phyloP scores from a whole-genome alignment of 1,140 invertebrate species.

The Centruroides sculpturatus region DNA sequence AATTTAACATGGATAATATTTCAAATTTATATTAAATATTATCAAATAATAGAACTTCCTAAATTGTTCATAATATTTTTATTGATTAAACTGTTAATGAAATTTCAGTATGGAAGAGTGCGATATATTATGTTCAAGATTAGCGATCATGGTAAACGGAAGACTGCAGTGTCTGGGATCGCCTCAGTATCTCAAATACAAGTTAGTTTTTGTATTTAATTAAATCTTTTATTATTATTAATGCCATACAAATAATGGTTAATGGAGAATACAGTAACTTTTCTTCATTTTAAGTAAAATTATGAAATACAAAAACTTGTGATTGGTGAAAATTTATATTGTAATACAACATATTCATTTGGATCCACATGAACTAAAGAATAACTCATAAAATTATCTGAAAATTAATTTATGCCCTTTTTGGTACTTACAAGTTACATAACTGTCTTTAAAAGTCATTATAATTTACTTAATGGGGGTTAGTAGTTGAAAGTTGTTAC shows the following conservation, averaged over 20 bases:
- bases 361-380: too few relatives aligned
- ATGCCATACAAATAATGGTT: background rate
- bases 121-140: slow-evolving; percentile 21
- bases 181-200: slow-evolving; percentile 33
- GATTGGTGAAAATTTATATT: background rate
- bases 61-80: background rate
- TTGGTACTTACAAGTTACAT: too few relatives aligned
- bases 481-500: too few relatives aligned
- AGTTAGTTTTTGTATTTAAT: slow-evolving; percentile 18
- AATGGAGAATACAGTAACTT: background rate
- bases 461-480: too few relatives aligned
- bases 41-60: background rate
- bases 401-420: too few relatives aligned
- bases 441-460: too few relatives aligned
- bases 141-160: slow-evolving; percentile 33
- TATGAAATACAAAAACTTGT: background rate
- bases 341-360: too few relatives aligned
- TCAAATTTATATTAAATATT: background rate
- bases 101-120: slow-evolving; percentile 23
- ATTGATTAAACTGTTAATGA: background rate
- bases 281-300: background rate
- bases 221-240: background rate
- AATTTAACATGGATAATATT: background rate
- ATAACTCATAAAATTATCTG: too few relatives aligned
- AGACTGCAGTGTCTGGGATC: slow-evolving; percentile 33